A percentile compares a stretch with the other conserved stretches of the same genome.
Conservation (phyloP, 2,888 invertebrate species). For the Heliconius charithonia region DNA sequence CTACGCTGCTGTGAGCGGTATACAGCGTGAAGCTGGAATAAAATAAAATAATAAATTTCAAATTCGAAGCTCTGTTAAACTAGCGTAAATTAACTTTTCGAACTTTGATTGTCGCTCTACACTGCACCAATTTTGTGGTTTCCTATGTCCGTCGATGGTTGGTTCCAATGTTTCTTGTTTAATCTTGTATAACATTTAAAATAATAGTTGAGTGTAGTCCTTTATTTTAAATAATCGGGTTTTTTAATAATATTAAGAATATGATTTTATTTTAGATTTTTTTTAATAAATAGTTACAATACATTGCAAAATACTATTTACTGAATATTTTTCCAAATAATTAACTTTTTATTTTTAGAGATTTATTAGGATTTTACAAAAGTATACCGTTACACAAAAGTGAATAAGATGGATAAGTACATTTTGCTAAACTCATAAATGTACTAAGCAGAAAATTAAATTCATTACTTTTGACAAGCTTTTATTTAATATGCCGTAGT, state of each 20-base stretch:
- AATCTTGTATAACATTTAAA: neutral
- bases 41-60: too few relatives aligned
- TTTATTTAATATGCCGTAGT: too few relatives aligned
- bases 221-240: neutral
- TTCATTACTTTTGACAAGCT: too few relatives aligned
- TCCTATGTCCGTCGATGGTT: constrained; percentile 4
- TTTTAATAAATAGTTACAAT: neutral
- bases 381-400: too few relatives aligned
- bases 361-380: too few relatives aligned
- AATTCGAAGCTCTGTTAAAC: neutral
- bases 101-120: constrained; percentile 8
- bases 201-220: neutral
- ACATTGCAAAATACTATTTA: neutral
- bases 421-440: too few relatives aligned
- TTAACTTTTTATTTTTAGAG: too few relatives aligned
- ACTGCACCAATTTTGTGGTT: constrained; percentile 16
- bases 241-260: neutral
- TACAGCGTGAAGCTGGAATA: too few relatives aligned
- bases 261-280: neutral
- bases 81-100: constrained; percentile 2
- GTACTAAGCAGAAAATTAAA: too few relatives aligned
- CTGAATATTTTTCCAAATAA: too few relatives aligned
- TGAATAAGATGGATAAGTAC: too few relatives aligned
- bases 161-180: neutral
- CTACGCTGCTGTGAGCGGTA: too few relatives aligned